phyloP scores from a whole-genome alignment of 2,797 vertebrate species.

The Tokudaia tokunoshimensis region DNA sequence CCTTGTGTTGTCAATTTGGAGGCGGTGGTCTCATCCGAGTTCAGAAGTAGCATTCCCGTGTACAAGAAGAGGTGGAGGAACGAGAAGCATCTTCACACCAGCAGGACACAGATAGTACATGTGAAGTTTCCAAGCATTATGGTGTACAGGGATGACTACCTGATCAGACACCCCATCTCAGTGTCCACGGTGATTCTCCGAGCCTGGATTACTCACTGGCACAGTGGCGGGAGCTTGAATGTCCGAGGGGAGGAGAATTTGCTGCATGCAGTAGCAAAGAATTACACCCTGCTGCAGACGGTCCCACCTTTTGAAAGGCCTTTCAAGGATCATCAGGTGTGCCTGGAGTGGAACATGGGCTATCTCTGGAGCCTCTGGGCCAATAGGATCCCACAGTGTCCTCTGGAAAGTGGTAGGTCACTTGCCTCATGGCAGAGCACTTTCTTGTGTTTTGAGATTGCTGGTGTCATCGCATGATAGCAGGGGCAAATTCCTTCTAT shows the following conservation, averaged over 20 bases:
- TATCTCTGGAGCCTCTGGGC: slow-evolving; percentile 91
- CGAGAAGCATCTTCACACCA: slow-evolving; percentile 83
- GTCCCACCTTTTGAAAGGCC: slow-evolving; percentile 90
- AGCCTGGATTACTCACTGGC: slow-evolving; percentile 90
- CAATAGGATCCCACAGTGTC: slow-evolving; percentile 90
- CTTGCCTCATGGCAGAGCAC: background rate
- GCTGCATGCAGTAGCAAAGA: slow-evolving; percentile 87
- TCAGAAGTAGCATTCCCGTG: slow-evolving; percentile 89
- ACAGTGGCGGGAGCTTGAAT: slow-evolving; percentile 2
- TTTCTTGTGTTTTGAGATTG: background rate
- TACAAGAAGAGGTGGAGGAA: slow-evolving; percentile 94
- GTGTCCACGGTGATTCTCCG: slow-evolving; percentile 90
- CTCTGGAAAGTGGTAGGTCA: slow-evolving; percentile 92
- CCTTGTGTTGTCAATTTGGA: slow-evolving; percentile 93
- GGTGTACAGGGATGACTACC: slow-evolving; percentile 90
- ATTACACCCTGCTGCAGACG: slow-evolving; percentile 89
- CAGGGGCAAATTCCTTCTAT: background rate
- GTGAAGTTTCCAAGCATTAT: slow-evolving; percentile 92
- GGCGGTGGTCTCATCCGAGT: slow-evolving; percentile 90
- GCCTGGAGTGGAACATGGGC: slow-evolving; percentile 92
- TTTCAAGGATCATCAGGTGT: slow-evolving; percentile 89
- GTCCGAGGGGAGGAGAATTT: slow-evolving; percentile 82
- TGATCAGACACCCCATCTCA: slow-evolving; percentile 89
- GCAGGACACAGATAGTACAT: slow-evolving; percentile 87
- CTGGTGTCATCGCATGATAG: fast-evolving